A percentile compares a stretch with the other conserved stretches of the same genome.
phyloP scores from a whole-genome alignment of 2,888 invertebrate species.

The Branchipolynoe longqiensis region DNA sequence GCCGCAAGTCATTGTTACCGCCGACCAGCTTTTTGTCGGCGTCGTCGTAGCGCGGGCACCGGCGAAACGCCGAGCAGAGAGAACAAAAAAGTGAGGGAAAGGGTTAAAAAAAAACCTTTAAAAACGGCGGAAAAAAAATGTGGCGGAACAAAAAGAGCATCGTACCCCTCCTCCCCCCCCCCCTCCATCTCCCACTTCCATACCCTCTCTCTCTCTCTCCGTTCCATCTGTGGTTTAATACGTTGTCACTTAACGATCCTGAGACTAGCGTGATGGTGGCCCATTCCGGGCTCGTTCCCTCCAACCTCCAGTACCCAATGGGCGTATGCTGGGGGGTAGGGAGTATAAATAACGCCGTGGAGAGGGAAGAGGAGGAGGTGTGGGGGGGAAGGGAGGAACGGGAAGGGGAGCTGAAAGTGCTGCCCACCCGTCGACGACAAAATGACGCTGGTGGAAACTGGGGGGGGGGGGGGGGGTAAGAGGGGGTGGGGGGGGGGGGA shows the following conservation, averaged over 20 bases:
- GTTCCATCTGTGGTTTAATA: too few species aligned
- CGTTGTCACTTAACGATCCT: slow-evolving; percentile 11
- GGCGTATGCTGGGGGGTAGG: background rate
- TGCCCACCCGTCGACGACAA: too few species aligned
- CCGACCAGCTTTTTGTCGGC: background rate
- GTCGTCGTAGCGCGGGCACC: background rate
- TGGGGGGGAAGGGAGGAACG: background rate
- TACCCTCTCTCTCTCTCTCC: too few species aligned
- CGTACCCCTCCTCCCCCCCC: too few species aligned
- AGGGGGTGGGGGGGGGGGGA: background rate
- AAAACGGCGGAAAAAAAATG: background rate
- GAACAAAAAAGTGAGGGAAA: background rate
- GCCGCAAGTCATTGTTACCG: slow-evolving; percentile 44
- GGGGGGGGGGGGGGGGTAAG: background rate
- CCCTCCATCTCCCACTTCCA: too few species aligned
- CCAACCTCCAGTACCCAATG: background rate
- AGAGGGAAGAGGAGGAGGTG: background rate
- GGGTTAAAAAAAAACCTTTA: background rate
- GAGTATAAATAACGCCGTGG: background rate
- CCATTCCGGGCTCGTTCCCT: background rate
- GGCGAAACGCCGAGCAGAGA: background rate
- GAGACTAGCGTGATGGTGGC: background rate
- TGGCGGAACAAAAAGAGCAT: too few species aligned
- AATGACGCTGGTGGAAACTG: too few species aligned
- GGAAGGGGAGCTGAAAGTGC: background rate